A percentile compares a stretch with the other conserved stretches of the same genome.
phyloP scores from a whole-genome alignment of 2,888 invertebrate genomes.

The Hololepta plana region DNA sequence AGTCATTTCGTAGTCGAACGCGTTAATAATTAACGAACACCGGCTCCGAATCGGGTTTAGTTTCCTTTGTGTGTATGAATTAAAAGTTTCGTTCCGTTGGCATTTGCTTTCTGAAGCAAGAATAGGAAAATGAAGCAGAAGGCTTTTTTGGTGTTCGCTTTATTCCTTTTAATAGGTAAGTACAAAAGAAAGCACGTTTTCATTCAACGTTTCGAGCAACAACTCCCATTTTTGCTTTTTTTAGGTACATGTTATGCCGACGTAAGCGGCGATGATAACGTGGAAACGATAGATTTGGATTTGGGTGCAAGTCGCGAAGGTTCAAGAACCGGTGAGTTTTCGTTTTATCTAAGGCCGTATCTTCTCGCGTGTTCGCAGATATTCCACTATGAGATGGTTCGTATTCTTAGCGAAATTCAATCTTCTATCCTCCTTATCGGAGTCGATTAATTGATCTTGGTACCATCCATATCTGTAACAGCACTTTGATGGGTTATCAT shows the following conservation, averaged over 20 bases:
- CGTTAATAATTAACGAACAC: conserved; percentile 6
- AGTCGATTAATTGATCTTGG: conserved; percentile 16
- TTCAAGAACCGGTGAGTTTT: conserved; percentile 61
- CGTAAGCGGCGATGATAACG: conserved; percentile 29
- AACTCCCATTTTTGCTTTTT: conserved; percentile 4
- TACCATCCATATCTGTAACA: conserved; percentile 26
- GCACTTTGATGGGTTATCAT: background rate
- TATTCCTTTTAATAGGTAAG: conserved; percentile 20
- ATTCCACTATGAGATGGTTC: conserved; percentile 20
- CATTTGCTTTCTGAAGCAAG: conserved; percentile 1
- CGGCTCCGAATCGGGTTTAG: too few species aligned
- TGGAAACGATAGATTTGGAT: conserved; percentile 54
- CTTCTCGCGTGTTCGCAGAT: conserved; percentile 21
- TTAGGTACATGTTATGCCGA: conserved; percentile 24
- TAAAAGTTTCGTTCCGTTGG: conserved; percentile 2
- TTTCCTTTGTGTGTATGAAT: conserved; percentile 4
- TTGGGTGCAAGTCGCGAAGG: conserved; percentile 73
- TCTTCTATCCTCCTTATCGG: conserved; percentile 18
- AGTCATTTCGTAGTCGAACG: conserved; percentile 4
- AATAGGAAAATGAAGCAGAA: conserved; percentile 21
- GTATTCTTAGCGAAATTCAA: conserved; percentile 30
- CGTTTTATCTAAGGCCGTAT: conserved; percentile 14
- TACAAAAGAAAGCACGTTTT: conserved; percentile 10
- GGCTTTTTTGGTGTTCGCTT: conserved; percentile 15
- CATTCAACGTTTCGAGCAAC: background rate